Base-by-base conservation (phyloP, 1,140 invertebrate species). In the Diorhabda elongata region DNA sequence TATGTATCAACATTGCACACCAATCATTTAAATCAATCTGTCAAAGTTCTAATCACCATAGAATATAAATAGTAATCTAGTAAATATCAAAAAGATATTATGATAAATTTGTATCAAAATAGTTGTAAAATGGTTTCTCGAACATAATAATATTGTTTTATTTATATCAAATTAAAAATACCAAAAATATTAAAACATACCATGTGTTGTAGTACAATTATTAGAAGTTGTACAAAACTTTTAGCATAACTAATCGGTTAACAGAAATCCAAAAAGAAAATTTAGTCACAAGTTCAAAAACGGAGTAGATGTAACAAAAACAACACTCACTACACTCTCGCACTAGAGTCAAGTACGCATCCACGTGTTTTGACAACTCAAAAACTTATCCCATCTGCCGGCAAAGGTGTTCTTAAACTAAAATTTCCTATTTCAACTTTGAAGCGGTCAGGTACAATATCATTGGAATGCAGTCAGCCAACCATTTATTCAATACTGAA, bases 371-470 rank as follows among this genome's bases (percentile, higher is more conserved):
- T 68, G 70, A 62, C 71, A 72, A 73, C 64, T 69, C 60, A 69
- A 71, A 69, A 52, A 58, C 68, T 64, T 69, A 61, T 64, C 63
- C 73, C 71, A 71, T 71, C 75, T 73, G 69, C 77, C 76, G 76
- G 75, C 76, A 71, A 73, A 75, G 75, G 71, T 74, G 72, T 77
- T 77, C 74, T 75, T 76, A 75, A 70, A 78, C 77, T 78, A 75
- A 77, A 26, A 75, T 74, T 76, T 71, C 74, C 74, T 72, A 77
- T 74, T 75, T 76, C 72, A 75, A 75, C 71, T 76, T 72, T 75
- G 75, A 70, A 75, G 74, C 77, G 78, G 77, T 78, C 78, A 80
- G 77, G 76, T 79, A 79, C 77, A 78, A 78, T 73, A 79, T 77
- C 75, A 74, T 72, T 68, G 78, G 78, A 80, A 80, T 80, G 78